phyloP scores from a whole-genome alignment of 2,797 vertebrate genomes.

The Gadopsis marmoratus region DNA sequence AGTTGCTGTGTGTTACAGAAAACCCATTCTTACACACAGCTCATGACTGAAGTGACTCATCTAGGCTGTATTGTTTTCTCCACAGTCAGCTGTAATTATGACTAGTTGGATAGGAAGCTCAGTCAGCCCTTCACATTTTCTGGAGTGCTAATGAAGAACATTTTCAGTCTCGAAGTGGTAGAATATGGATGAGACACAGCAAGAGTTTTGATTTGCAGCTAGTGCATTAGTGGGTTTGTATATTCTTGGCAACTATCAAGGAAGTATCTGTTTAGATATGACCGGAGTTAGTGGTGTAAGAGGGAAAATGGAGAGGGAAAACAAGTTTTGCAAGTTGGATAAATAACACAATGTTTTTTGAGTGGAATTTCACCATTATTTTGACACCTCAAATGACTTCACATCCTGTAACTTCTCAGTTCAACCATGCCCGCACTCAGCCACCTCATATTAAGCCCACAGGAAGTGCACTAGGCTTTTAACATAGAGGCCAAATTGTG shows the following conservation, averaged over 20 bases:
- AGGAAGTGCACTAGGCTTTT: no score
- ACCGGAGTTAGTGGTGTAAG: not conserved
- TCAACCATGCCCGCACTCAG: not conserved
- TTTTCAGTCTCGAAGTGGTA: slow-evolving; percentile 7
- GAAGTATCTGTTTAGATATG: slow-evolving; percentile 25
- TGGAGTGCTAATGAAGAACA: not conserved
- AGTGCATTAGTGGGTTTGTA: not conserved
- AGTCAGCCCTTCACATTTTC: not conserved
- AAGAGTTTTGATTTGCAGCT: slow-evolving; percentile 14
- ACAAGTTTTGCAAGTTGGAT: not conserved
- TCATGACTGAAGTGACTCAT: slow-evolving; percentile 36
- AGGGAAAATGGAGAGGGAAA: not conserved
- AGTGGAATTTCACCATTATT: not conserved
- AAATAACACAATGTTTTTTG: not conserved
- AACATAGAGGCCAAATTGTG: no score
- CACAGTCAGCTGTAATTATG: slow-evolving; percentile 8
- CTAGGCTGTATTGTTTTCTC: slow-evolving; percentile 27
- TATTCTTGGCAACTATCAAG: slow-evolving; percentile 9
- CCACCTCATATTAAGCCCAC: not conserved
- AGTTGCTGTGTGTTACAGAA: slow-evolving; percentile 2
- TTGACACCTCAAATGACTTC: slow-evolving; percentile 2
- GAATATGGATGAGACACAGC: not conserved
- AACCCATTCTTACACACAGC: slow-evolving; percentile 8
- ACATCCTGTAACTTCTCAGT: slow-evolving; percentile 10
- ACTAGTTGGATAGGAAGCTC: not conserved